A percentile compares a stretch with the other conserved stretches of the same genome.
Conservation (phyloP, 2,797 vertebrate genomes). For the Gadopsis bispinosus region DNA sequence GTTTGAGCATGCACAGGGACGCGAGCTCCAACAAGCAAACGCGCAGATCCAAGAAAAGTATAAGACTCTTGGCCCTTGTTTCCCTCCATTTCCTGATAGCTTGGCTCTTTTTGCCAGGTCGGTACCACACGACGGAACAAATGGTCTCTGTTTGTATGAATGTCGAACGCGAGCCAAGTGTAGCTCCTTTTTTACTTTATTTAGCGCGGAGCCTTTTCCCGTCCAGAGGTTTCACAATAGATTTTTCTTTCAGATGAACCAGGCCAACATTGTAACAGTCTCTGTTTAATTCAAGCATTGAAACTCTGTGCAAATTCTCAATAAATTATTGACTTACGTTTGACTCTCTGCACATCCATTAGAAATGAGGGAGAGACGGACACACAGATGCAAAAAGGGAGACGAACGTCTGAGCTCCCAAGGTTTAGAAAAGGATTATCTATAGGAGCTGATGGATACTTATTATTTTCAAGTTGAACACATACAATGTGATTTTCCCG, state of each 20-base stretch:
- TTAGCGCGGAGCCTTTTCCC: not conserved
- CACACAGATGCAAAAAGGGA: conserved; percentile 41
- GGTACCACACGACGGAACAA: conserved; percentile 63
- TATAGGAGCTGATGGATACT: not conserved
- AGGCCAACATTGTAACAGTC: conserved; percentile 45
- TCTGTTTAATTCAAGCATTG: conserved; percentile 62
- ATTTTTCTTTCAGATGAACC: conserved; percentile 37
- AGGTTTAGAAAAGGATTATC: conserved; percentile 52
- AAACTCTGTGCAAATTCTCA: conserved; percentile 65
- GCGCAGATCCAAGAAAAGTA: conserved; percentile 16
- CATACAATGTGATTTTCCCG: not conserved
- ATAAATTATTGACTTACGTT: conserved; percentile 74
- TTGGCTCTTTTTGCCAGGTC: conserved; percentile 34
- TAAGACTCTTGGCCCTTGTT: conserved; percentile 39
- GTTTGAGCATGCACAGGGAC: conserved; percentile 11
- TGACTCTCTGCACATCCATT: conserved; percentile 65
- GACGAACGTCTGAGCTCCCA: conserved; percentile 29
- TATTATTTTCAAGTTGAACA: not conserved
- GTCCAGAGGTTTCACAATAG: conserved; percentile 50
- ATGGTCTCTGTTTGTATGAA: conserved; percentile 59
- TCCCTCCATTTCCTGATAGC: conserved; percentile 55
- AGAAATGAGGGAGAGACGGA: conserved; percentile 62
- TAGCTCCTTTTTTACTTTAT: conserved; percentile 30
- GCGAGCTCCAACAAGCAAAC: conserved; percentile 19
- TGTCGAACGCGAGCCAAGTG: conserved; percentile 46